Evolutionary conservation across 2,113 vertebrate species (phyloP).

Genomic region (Labeo rohita): DNA sequence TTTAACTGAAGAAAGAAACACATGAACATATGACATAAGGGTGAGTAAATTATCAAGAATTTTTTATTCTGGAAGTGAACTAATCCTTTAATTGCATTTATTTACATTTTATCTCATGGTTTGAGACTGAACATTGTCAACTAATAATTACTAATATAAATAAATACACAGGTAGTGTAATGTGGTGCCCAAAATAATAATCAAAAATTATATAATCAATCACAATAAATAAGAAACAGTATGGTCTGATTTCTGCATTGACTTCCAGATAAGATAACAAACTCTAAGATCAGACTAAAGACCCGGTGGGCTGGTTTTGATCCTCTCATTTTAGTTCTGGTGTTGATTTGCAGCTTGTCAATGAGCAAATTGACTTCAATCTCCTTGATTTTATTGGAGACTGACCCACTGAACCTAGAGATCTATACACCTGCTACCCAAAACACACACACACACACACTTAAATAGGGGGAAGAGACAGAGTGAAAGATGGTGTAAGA

Average conservation of each 20-base stretch:
- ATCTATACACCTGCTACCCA: slow-evolving; percentile 59
- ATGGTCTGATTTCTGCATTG: no score
- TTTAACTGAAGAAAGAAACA: no score
- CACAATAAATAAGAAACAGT: no score
- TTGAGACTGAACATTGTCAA: background rate
- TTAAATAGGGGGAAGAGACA: slow-evolving; percentile 12
- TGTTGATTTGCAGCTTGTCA: slow-evolving; percentile 79
- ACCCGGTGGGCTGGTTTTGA: slow-evolving; percentile 14
- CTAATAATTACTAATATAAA: background rate
- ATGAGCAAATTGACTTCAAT: slow-evolving; percentile 90
- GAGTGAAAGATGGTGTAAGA: slow-evolving; percentile 27
- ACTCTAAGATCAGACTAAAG: background rate
- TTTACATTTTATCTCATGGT: background rate
- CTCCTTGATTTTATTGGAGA: slow-evolving; percentile 85
- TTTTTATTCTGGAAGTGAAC: no score
- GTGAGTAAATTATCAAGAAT: no score
- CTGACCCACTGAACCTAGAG: slow-evolving; percentile 67
- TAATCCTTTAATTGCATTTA: background rate
- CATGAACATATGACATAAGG: no score
- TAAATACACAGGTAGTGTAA: background rate
- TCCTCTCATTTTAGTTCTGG: slow-evolving; percentile 52
- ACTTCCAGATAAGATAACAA: no score
- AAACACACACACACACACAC: slow-evolving; percentile 50
- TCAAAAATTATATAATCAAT: no score
- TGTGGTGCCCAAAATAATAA: background rate